phyloP scores from a whole-genome alignment of 2,888 invertebrate genomes.

The Orchesellides sinensis region DNA sequence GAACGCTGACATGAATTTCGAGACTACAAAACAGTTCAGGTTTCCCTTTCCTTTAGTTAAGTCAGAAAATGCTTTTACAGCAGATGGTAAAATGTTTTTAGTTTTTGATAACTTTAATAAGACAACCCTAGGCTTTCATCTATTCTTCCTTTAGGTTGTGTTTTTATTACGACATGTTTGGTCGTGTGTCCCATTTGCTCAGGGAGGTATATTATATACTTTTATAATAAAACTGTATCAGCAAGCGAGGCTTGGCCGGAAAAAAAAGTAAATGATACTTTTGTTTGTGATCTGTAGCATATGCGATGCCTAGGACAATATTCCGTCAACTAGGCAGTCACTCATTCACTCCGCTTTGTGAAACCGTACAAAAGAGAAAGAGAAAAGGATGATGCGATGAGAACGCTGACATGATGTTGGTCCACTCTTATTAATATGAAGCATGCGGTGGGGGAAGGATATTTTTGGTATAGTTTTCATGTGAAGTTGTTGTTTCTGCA shows the following conservation, averaged over 20 bases:
- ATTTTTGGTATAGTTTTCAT: slow-evolving; percentile 16
- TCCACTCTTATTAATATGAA: slow-evolving; percentile 48
- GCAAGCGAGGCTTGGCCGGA: slow-evolving; percentile 37
- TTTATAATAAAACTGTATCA: slow-evolving; percentile 31
- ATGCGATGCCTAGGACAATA: slow-evolving; percentile 55
- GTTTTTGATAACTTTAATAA: slow-evolving; percentile 38
- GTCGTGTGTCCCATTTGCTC: slow-evolving; percentile 32
- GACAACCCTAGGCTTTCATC: slow-evolving; percentile 52
- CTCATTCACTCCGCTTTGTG: slow-evolving; percentile 56
- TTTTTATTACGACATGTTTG: slow-evolving; percentile 60
- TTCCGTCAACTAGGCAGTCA: slow-evolving; percentile 39
- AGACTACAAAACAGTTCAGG: too few relatives aligned
- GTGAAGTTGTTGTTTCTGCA: slow-evolving; percentile 16
- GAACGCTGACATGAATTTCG: too few relatives aligned
- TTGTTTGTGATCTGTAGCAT: slow-evolving; percentile 38
- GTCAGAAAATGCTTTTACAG: background rate
- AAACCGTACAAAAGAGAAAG: slow-evolving; percentile 22
- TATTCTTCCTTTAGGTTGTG: slow-evolving; percentile 39
- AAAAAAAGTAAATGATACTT: slow-evolving; percentile 63
- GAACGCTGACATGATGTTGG: slow-evolving; percentile 53
- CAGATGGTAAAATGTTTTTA: slow-evolving; percentile 8
- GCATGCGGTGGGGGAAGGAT: background rate
- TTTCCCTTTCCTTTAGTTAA: background rate
- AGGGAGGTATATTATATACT: slow-evolving; percentile 22
- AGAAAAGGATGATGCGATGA: slow-evolving; percentile 29